Evolutionary conservation across 1,140 invertebrate species (phyloP), one percentile per base, ranked within the genome.

Genomic region (Patella vulgata): DNA sequence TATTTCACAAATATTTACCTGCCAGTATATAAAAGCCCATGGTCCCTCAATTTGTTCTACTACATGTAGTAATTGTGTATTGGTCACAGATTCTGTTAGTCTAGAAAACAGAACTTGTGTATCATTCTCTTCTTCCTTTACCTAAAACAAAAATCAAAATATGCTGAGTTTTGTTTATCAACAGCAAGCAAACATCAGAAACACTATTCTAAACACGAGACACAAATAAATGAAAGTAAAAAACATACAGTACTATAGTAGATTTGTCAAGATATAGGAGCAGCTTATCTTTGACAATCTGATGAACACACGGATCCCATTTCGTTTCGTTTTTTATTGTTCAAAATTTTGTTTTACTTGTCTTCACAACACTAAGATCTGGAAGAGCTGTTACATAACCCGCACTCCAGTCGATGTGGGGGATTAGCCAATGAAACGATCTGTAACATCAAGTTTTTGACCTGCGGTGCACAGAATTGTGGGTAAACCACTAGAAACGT

Each of bases 11-110:
- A 43, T 25, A 40, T 28, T 63, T 59, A 82, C 82, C 80, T 93
- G 86, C 81, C 88, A 93, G 79, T 91, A 95, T 50, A 96, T 88
- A 56, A 96, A 88, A 65, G 92, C 89, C 84, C 90, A 96, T 40
- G 95, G 95, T 19, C 95, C 95, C 69, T 91, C 85, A 3, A 96
- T 81, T 60, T 79, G 71, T 57, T 75, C 67, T 40, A 92, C 71
- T 2, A 85, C 75, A 27, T 79, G 53, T 17, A 86, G 46, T 31
- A 90, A 70, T 50, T 87, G 75, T 11, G 73, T 66, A 25, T 83
- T 74, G 36, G 62, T 59, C 21, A 51, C 28, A 68, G 69, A 73
- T 11, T 40, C 9, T 8, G 56, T 27, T 30, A 84, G 51, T 8
- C 51, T 9, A 3, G 72, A 25, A 31, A 82, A 59, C 23, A 84